Base-by-base conservation (phyloP, 2,797 vertebrate genomes). In the Petrocephalus schoutedeni region DNA sequence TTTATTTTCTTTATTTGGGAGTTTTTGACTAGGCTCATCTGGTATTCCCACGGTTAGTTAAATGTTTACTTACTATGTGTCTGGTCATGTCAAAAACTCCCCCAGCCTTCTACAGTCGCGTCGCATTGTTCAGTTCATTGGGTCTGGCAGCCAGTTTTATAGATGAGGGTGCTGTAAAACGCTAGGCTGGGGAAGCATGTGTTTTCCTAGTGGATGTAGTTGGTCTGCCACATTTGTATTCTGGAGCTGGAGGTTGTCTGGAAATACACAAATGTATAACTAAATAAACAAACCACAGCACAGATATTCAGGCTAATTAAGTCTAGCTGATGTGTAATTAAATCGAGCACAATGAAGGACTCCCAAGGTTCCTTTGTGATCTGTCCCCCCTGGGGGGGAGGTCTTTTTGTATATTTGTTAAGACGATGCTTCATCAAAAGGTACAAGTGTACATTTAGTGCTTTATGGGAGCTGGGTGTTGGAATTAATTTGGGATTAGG, bases 251-350 rank as follows among this genome's bases (percentile, higher is more conserved):
- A 32, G 51, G 51, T 85, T 54, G 51, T 56, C 82, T 86, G 56
- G 57, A 86, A 61, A 28, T 53, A 12, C 84, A 58, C 12, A 85
- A 85, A 32, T 23, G 54, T 56, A 57, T 57, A 53, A 54, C 54
- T 28, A 83, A 77, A 77, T 36, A 53, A 54, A 84, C 49, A 84
- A 77, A 77, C 41, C 36, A 12, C 10, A 49, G n/a, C 8, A 41
- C 41, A 86, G 58, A 49, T 5, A 67, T 45, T 14, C 21, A 36
- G 32, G 23, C 36, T 64, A 64, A 61, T 64, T 61, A 64, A 67
- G 32, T 64, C 58, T 86, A 86, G n/a, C 57, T 21, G 41, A 86
- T 86, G 85, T 64, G 32, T 86, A 86, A 86, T 86, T 86, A 86
- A 86, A 49, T 86, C n/a, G 41, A 49, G 19, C 32, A 49, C 32